These are phyloP conservation scores for Varanus salvator DNA, from an alignment of 2,113 vertebrate genomes.

Conservation along the genomic window DNA sequence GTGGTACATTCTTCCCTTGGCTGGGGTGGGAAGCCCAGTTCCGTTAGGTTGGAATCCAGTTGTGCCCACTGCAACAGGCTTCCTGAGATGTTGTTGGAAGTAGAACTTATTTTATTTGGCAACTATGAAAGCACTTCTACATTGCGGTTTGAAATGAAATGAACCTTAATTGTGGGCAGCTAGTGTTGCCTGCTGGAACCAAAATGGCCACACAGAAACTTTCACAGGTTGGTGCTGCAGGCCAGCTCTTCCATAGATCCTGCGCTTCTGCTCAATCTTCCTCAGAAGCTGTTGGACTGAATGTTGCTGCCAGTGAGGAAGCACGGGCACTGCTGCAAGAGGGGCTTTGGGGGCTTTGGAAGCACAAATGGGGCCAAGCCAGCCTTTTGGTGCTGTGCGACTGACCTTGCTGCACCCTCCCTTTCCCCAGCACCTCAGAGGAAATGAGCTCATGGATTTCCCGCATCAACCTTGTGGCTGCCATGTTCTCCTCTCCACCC, in stretches of 20 bases:
- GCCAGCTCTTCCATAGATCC: not conserved
- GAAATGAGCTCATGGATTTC: conserved; percentile 93
- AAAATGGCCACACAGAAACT: too few relatives aligned
- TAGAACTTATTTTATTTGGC: not conserved
- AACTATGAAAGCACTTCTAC: not conserved
- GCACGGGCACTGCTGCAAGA: too few relatives aligned
- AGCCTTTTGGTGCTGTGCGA: too few relatives aligned
- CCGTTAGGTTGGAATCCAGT: too few relatives aligned
- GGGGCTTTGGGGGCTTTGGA: too few relatives aligned
- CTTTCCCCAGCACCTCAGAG: conserved; percentile 76
- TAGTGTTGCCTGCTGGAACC: not conserved
- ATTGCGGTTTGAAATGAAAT: not conserved
- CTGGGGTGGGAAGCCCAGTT: not conserved
- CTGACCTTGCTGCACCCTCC: not conserved
- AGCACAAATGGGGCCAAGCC: too few relatives aligned
- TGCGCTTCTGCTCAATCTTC: not conserved
- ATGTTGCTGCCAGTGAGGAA: not conserved
- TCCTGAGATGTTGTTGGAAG: not conserved
- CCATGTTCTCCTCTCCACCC: conserved; percentile 89
- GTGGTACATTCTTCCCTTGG: not conserved
- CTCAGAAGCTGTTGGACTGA: not conserved
- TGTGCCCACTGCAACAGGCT: not conserved
- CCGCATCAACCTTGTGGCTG: conserved; percentile 88
- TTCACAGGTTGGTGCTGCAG: not conserved
- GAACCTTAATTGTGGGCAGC: not conserved